These are phyloP conservation scores for Aythya fuligula DNA, from an alignment of 2,797 vertebrate genomes.

Conservation along the genomic window DNA sequence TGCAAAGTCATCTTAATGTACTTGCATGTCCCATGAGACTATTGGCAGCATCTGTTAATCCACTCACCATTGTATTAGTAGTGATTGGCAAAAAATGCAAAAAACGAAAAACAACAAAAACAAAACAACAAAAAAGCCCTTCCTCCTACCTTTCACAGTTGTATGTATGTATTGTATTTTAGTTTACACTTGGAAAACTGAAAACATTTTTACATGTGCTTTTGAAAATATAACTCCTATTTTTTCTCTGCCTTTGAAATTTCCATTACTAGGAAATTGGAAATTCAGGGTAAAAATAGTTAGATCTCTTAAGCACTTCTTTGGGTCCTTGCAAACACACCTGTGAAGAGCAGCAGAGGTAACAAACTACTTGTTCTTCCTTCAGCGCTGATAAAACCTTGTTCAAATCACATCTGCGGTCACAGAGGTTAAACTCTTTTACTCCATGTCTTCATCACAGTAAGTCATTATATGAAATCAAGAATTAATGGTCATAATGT, in stretches of 20 bases:
- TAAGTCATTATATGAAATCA: neutral
- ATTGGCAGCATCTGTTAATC: conserved; percentile 55
- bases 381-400: neutral
- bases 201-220: neutral
- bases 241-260: neutral
- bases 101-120: neutral
- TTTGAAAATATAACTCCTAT: neutral
- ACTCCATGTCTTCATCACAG: neutral
- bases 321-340: neutral
- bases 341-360: neutral
- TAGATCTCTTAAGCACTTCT: neutral
- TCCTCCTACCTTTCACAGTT: neutral
- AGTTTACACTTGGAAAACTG: neutral
- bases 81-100: conserved; percentile 18
- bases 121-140: neutral
- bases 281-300: neutral
- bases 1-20: conserved; percentile 68
- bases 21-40: conserved; percentile 33
- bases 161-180: neutral
- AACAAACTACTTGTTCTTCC: neutral
- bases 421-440: neutral
- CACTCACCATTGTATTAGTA: conserved; percentile 58
- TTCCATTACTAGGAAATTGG: neutral
- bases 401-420: neutral
- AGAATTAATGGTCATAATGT: neutral